phyloP scores from a whole-genome alignment of 2,888 invertebrate genomes.

The Ctenicera cuprea region DNA sequence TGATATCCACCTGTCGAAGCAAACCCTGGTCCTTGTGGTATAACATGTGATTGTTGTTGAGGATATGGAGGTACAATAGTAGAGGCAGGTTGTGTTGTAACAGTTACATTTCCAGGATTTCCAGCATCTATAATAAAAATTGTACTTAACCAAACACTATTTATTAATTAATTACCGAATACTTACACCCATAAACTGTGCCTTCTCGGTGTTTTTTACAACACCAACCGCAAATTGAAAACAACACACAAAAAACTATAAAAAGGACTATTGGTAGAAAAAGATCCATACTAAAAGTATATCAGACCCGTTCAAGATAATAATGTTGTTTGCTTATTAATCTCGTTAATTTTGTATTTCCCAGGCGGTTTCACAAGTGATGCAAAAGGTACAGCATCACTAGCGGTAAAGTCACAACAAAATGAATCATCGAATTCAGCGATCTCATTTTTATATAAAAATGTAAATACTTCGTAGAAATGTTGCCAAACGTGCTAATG shows the following conservation, averaged over 20 bases:
- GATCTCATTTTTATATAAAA: slow-evolving; percentile 2
- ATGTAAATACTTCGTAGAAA: not conserved
- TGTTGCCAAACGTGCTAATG: not conserved
- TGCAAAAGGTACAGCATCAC: slow-evolving; percentile 8
- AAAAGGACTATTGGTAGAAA: slow-evolving; percentile 57
- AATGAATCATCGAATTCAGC: slow-evolving; percentile 16
- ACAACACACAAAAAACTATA: slow-evolving; percentile 58
- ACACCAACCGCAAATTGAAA: slow-evolving; percentile 60
- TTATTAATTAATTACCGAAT: not conserved
- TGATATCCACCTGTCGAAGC: slow-evolving; percentile 42
- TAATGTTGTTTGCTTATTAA: too few relatives aligned
- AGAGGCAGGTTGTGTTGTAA: slow-evolving; percentile 38
- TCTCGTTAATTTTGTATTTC: too few relatives aligned
- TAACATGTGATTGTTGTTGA: slow-evolving; percentile 32
- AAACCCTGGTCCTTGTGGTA: slow-evolving; percentile 35
- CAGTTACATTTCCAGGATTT: slow-evolving; percentile 41
- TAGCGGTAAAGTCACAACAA: slow-evolving; percentile 26
- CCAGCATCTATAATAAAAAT: slow-evolving; percentile 31
- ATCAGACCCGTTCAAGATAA: not conserved
- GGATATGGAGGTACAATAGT: slow-evolving; percentile 46
- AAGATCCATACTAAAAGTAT: slow-evolving; percentile 54
- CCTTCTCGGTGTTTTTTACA: slow-evolving; percentile 58
- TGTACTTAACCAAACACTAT: not conserved
- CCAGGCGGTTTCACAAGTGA: not conserved
- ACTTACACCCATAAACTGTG: slow-evolving; percentile 57